Base-by-base conservation (phyloP, 2,888 invertebrate species). In the Thera britannica region DNA sequence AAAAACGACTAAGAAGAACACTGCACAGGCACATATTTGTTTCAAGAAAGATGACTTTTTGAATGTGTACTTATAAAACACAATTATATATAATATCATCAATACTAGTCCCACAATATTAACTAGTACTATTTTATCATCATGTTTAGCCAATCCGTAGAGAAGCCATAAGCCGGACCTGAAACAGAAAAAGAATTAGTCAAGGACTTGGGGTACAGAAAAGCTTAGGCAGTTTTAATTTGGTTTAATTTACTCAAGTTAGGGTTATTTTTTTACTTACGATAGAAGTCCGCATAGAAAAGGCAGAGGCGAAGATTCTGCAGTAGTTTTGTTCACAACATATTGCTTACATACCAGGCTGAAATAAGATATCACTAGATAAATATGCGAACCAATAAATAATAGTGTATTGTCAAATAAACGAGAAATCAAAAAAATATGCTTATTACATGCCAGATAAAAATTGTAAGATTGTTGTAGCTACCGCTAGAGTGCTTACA, bases 391-490 rank as follows among this genome's bases (percentile, higher is more conserved):
- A 2, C 48, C 41, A 52, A 2, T 41, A 3, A 23, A 5, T 36
- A 49, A 4, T 35, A n/a, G 46, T 51, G 2, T 41, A 8, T 52
- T 52, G 35, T 8, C n/a, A 54, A n/a, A 23, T 56, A 35, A 1
- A 56, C 35, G 11, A 38, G 8, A 41, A 49, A 55, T n/a, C 0
- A 41, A 12, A 0, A 41, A 2, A 41, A 67, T 23, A 54, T n/a
- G 38, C 48, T 71, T 95, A 97, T 96, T 95, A 98, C 98, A 95
- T 95, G 92, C 98, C 98, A 69, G 97, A 96, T 77, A 98, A 92
- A 94, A 97, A 98, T 84, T 98, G 97, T 70, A 97, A 89, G 75
- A 98, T 95, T 12, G 98, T 97, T 72, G 96, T 96, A 70, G 96
- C 89, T 58, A 97, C 97, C 49, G 98, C 97, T 72, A 88, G 74